A percentile compares a stretch with the other conserved stretches of the same genome.
Evolutionary conservation across 2,113 vertebrate genomes (phyloP).

Genomic region (Channa argus): DNA sequence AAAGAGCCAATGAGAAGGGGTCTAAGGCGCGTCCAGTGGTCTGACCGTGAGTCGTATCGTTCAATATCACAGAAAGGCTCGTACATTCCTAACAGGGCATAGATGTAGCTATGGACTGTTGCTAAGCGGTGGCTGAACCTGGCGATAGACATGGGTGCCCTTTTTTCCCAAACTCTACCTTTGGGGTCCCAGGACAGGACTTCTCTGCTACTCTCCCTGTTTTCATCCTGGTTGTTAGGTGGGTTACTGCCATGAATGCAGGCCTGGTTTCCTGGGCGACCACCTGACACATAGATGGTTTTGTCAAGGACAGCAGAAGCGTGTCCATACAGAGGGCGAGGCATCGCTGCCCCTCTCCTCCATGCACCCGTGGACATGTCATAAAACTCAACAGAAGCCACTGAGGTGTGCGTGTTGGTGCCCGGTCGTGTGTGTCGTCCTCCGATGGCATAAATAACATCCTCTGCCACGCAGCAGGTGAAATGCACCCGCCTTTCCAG

Average conservation of each 20-base stretch:
- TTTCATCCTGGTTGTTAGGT: slow-evolving; percentile 76
- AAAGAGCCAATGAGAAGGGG: slow-evolving; percentile 89
- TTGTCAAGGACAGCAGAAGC: slow-evolving; percentile 85
- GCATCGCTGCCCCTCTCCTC: slow-evolving; percentile 82
- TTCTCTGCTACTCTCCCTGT: slow-evolving; percentile 84
- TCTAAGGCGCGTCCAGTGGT: slow-evolving; percentile 91
- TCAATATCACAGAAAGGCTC: slow-evolving; percentile 97
- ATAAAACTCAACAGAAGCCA: slow-evolving; percentile 90
- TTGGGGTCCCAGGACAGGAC: slow-evolving; percentile 80
- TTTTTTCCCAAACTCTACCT: slow-evolving; percentile 82
- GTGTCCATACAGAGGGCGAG: slow-evolving; percentile 87
- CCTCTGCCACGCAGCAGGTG: slow-evolving; percentile 86
- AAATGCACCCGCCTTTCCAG: slow-evolving; percentile 89
- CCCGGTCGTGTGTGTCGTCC: slow-evolving; percentile 80
- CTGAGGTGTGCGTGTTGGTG: slow-evolving; percentile 39
- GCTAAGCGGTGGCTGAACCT: slow-evolving; percentile 93
- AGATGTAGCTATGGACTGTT: slow-evolving; percentile 86
- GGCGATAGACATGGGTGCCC: slow-evolving; percentile 90
- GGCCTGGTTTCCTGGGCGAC: slow-evolving; percentile 71
- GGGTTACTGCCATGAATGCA: slow-evolving; percentile 1
- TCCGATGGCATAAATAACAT: slow-evolving; percentile 88
- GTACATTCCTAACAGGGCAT: slow-evolving; percentile 92
- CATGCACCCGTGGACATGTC: slow-evolving; percentile 86
- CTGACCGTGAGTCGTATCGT: slow-evolving; percentile 83
- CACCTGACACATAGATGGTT: slow-evolving; percentile 89